These are phyloP conservation scores for Carabus problematicus DNA, from an alignment of 2,888 invertebrate species.

Conservation along the genomic window DNA sequence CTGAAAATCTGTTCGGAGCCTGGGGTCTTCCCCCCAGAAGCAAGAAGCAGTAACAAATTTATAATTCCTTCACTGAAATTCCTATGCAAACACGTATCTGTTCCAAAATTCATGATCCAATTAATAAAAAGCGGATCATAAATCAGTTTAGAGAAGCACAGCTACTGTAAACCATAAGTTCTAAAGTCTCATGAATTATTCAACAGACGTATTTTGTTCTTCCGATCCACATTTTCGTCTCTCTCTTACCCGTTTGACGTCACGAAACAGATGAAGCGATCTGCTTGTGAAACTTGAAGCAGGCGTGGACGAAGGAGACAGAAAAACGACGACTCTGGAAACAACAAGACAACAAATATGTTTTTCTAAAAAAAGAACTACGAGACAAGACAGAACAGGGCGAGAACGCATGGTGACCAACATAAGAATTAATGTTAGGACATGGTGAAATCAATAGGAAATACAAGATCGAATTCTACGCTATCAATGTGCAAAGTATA, in stretches of 20 bases:
- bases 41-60: not conserved
- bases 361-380: too few species aligned
- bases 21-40: too few species aligned
- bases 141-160: conserved; percentile 29
- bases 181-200: conserved; percentile 39
- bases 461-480: too few species aligned
- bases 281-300: conserved; percentile 7
- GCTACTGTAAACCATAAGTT: conserved; percentile 42
- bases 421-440: not conserved
- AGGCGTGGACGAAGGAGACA: conserved; percentile 11
- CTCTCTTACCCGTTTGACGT: not conserved
- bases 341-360: too few species aligned
- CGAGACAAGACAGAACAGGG: not conserved
- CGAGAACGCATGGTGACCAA: conserved; percentile 8
- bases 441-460: too few species aligned
- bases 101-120: conserved; percentile 41
- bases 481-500: too few species aligned
- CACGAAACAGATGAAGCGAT: conserved; percentile 4
- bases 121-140: conserved; percentile 38
- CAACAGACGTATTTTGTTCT: conserved; percentile 38
- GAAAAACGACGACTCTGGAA: not conserved
- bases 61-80: conserved; percentile 19
- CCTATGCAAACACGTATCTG: conserved; percentile 37
- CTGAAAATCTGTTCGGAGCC: too few species aligned
- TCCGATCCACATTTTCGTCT: conserved; percentile 32